Evolutionary conservation across 1,140 invertebrate species (phyloP).

Genomic region (Drosophila teissieri): DNA sequence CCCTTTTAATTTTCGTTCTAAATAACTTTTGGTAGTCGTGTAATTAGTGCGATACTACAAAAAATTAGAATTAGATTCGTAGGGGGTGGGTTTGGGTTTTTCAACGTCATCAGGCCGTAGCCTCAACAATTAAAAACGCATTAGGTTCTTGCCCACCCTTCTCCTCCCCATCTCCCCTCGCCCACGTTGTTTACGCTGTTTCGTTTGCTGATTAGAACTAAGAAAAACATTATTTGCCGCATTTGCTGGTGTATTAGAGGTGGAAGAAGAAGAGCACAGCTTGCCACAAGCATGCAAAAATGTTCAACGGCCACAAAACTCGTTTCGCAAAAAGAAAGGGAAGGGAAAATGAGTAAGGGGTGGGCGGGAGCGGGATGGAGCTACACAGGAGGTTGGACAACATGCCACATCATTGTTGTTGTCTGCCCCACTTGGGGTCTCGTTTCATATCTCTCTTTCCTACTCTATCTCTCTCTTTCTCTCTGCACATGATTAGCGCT

Average conservation of each 20-base stretch:
- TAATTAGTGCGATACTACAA: constrained; percentile 34
- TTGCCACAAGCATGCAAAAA: constrained; percentile 47
- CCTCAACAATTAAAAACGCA: constrained; percentile 70
- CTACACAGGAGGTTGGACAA: constrained; percentile 29
- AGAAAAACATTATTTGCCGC: constrained; percentile 30
- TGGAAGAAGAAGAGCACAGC: constrained; percentile 17
- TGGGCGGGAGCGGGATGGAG: neutral
- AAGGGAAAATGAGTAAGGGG: neutral
- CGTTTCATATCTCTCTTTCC: neutral
- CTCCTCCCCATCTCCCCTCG: neutral
- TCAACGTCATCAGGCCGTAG: constrained; percentile 30
- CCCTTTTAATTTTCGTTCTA: constrained; percentile 1
- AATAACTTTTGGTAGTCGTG: constrained; percentile 25
- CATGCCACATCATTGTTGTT: constrained; percentile 62
- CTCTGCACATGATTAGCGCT: constrained; percentile 73
- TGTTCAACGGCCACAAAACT: constrained; percentile 50
- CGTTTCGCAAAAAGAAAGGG: constrained; percentile 41
- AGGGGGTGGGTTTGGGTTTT: constrained; percentile 1
- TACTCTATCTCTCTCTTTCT: constrained; percentile 3
- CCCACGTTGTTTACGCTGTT: constrained; percentile 16
- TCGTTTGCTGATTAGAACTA: constrained; percentile 38
- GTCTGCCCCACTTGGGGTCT: constrained; percentile 64
- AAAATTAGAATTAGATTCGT: neutral
- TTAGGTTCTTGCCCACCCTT: constrained; percentile 32
- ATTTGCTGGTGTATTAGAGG: constrained; percentile 10